Conservation (phyloP, 2,797 vertebrate genomes). For the Arrhamphus sclerolepis region DNA sequence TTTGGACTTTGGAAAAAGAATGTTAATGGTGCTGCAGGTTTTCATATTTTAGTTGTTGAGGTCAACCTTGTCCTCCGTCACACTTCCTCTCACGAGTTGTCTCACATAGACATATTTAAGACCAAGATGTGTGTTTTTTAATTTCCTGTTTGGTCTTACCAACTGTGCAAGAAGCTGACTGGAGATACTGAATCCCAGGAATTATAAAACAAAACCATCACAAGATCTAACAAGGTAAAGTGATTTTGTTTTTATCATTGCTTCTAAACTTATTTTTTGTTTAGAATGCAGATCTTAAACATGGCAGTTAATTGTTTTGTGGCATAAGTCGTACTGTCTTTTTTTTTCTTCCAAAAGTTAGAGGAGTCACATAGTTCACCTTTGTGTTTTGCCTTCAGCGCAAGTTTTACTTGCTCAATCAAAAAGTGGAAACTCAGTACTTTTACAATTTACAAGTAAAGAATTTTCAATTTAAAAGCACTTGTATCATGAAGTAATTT, state of each 20-base stretch:
- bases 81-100: neutral
- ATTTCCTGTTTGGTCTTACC: slow-evolving; percentile 33
- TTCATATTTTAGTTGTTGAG: neutral
- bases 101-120: neutral
- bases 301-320: too few relatives aligned
- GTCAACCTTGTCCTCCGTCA: neutral
- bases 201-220: slow-evolving; percentile 15
- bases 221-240: slow-evolving; percentile 51
- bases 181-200: slow-evolving; percentile 8
- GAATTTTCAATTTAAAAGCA: too few relatives aligned
- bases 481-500: too few relatives aligned
- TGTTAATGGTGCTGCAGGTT: neutral
- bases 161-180: slow-evolving; percentile 18
- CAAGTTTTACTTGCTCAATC: too few relatives aligned
- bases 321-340: too few relatives aligned
- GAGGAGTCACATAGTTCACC: too few relatives aligned
- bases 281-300: too few relatives aligned
- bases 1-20: slow-evolving; percentile 53
- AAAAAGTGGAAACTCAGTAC: too few relatives aligned
- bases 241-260: slow-evolving; percentile 9
- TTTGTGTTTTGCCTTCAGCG: too few relatives aligned
- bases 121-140: slow-evolving; percentile 3
- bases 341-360: neutral
- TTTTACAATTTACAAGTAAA: too few relatives aligned
- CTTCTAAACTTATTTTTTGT: neutral